Base-by-base conservation (phyloP, 2,888 invertebrate species). In the Oligia latruncula region DNA sequence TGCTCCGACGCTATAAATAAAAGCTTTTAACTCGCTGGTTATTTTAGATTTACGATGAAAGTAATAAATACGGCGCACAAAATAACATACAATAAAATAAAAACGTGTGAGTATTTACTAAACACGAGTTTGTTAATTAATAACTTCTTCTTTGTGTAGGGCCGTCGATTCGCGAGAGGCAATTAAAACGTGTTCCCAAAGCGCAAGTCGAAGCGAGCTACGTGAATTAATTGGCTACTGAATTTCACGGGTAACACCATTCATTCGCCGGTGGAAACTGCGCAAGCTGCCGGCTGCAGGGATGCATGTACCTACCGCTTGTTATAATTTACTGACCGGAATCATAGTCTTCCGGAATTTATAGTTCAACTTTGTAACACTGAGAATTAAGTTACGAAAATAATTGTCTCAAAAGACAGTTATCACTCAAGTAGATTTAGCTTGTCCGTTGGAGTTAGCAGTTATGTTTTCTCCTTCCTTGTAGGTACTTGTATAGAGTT, bases 1-100 rank as follows among this genome's bases (percentile, higher is more conserved):
- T 89, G 86, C 43, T 66, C 17, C 74, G 60, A 72, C 72, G 87
- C 90, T 92, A 92, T 92, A 93, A 93, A 93, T 93, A 94, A 92
- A 93, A 89, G 90, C 91, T 92, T 92, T 93, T 90, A 92, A 90
- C 92, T 91, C 87, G 80, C 85, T 89, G 89, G 89, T 90, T 92
- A 91, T 91, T 92, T 90, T 86, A 87, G 90, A 92, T 85, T 93
- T 92, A 91, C 88, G 90, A 83, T 77, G 78, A 85, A 86, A 88
- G 87, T 88, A 90, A 89, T 88, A 82, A 80, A 89, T 84, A 87
- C 71, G 68, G 82, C 75, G 84, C 87, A 75, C 81, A 84, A 86
- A 86, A 82, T 83, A 81, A 79, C 60, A 64, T 74, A 80, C 23
- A 68, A 77, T 75, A 43, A 72, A 76, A 71, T 82, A n/a, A 78